Conservation (phyloP, 1,140 invertebrate genomes). For the Pseudomyrmex gracilis region DNA sequence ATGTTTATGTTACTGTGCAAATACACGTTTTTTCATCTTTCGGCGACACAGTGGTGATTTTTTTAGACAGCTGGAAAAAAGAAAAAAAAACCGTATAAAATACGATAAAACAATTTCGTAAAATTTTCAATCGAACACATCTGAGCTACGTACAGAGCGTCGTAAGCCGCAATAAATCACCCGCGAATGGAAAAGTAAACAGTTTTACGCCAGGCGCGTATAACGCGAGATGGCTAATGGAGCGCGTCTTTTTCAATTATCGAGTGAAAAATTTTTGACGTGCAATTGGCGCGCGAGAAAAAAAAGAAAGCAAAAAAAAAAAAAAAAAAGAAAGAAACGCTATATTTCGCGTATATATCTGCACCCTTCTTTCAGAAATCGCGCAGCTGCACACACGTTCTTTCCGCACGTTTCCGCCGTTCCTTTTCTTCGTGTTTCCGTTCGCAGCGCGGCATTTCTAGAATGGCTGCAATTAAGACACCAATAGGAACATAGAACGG, state of each 20-base stretch:
- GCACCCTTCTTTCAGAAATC: slow-evolving; percentile 18
- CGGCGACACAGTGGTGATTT: background rate
- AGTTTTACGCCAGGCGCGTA: slow-evolving; percentile 28
- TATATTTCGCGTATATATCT: slow-evolving; percentile 8
- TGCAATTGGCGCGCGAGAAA: slow-evolving; percentile 12
- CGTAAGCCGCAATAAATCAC: slow-evolving; percentile 41
- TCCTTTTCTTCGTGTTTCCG: slow-evolving; percentile 45
- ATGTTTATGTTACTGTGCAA: background rate
- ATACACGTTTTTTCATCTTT: background rate
- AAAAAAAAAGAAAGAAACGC: background rate
- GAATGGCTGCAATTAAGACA: slow-evolving; percentile 73
- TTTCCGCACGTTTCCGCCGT: slow-evolving; percentile 33
- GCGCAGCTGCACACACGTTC: slow-evolving; percentile 35
- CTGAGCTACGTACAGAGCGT: background rate
- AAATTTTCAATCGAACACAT: slow-evolving; percentile 44
- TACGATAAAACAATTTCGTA: background rate
- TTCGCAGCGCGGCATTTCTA: slow-evolving; percentile 57
- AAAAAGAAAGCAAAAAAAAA: background rate
- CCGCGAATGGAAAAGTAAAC: slow-evolving; percentile 41
- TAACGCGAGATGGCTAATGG: slow-evolving; percentile 33
- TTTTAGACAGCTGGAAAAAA: background rate
- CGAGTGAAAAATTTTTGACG: slow-evolving; percentile 52
- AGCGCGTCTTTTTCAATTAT: slow-evolving; percentile 56
- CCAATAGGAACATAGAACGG: slow-evolving; percentile 36
- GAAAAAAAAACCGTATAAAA: background rate